phyloP scores from a whole-genome alignment of 1,140 invertebrate species.

The Pogonognathellus flavescens region DNA sequence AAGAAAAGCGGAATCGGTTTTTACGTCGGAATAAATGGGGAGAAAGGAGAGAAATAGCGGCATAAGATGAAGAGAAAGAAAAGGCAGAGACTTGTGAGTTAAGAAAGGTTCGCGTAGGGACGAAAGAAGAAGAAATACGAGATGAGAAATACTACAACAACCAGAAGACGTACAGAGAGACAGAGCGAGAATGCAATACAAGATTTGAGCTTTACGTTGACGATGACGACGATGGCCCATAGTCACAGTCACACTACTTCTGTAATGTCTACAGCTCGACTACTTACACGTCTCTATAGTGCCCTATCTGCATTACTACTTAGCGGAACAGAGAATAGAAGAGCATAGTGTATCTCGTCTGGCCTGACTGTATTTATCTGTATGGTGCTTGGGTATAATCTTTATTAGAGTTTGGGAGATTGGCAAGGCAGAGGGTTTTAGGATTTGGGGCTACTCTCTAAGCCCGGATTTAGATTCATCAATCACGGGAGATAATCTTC shows the following conservation, averaged over 20 bases:
- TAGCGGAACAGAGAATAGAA: too few relatives aligned
- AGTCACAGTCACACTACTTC: too few relatives aligned
- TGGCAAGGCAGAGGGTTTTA: conserved; percentile 65
- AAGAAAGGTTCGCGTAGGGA: conserved; percentile 17
- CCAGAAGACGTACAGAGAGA: not conserved
- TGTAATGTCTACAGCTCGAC: not conserved
- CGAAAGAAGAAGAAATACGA: not conserved
- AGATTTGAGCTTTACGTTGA: conserved; percentile 37
- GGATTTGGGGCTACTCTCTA: conserved; percentile 65
- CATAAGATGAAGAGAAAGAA: conserved; percentile 64
- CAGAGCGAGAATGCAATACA: not conserved
- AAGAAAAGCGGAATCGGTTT: conserved; percentile 43
- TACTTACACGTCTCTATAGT: not conserved
- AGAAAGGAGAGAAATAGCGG: conserved; percentile 42
- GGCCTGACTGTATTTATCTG: conserved; percentile 56
- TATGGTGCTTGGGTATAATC: conserved; percentile 61
- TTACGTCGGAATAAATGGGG: conserved; percentile 69
- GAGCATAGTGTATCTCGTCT: conserved; percentile 23
- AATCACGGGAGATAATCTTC: conserved; percentile 67
- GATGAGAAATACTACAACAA: not conserved
- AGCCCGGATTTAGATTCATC: conserved; percentile 67
- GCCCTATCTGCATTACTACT: too few relatives aligned
- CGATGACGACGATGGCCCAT: conserved; percentile 51
- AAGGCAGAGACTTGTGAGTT: conserved; percentile 11
- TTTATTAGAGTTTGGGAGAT: conserved; percentile 67